Conservation (phyloP, 2,113 vertebrate species). For the Ciconia maguari region DNA sequence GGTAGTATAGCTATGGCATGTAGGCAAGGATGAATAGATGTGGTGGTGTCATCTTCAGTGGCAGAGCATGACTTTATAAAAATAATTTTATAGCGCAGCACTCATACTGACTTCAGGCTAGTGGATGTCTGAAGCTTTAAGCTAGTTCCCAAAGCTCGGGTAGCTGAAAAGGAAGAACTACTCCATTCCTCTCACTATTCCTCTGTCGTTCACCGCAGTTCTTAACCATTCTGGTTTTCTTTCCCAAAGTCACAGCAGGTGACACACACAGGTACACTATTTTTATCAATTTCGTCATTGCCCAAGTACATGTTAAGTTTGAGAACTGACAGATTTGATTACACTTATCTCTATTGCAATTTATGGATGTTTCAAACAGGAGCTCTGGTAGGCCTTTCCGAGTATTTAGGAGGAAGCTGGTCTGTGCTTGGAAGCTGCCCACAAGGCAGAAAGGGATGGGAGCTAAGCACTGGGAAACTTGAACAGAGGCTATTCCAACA, state of each 20-base stretch:
- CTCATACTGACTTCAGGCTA: not conserved
- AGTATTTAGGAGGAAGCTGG: not conserved
- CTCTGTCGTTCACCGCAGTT: not conserved
- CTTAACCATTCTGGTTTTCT: not conserved
- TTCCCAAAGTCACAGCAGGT: not conserved
- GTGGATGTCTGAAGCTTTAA: not conserved
- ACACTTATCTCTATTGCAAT: not conserved
- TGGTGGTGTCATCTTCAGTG: not conserved
- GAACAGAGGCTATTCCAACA: not conserved
- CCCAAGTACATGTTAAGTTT: not conserved
- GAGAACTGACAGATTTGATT: not conserved
- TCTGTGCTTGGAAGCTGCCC: not conserved
- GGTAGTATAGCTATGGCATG: not conserved
- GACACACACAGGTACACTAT: not conserved
- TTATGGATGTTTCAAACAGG: not conserved
- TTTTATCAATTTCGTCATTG: not conserved
- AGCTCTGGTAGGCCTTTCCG: not conserved
- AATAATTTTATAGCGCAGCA: not conserved
- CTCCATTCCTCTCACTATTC: not conserved
- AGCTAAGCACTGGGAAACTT: not conserved
- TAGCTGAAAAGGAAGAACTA: not conserved
- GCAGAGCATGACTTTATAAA: not conserved
- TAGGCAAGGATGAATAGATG: not conserved
- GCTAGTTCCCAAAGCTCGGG: not conserved
- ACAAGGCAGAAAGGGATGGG: rapidly evolving